phyloP scores from a whole-genome alignment of 2,113 vertebrate genomes.

The Copsychus sechellarum region DNA sequence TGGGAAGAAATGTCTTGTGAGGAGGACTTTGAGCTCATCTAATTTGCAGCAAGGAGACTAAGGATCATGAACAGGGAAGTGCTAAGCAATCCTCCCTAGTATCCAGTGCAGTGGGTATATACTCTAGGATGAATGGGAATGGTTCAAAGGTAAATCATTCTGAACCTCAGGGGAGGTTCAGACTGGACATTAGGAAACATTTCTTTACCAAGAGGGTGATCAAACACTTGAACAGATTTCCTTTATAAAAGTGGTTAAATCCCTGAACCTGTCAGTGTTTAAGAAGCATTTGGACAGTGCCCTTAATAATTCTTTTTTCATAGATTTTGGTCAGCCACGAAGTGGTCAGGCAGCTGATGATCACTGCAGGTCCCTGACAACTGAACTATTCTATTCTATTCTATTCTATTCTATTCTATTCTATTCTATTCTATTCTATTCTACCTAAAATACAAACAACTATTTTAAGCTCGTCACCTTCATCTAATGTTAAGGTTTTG shows the following conservation, averaged over 20 bases:
- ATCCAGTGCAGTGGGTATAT: background rate
- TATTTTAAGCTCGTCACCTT: background rate
- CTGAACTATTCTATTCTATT: background rate
- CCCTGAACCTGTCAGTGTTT: background rate
- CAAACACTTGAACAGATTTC: background rate
- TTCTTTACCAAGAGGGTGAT: background rate
- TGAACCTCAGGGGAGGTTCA: background rate
- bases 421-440: background rate
- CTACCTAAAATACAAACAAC: background rate
- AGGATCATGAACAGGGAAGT: background rate
- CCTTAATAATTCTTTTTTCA: background rate
- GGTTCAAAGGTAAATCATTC: background rate
- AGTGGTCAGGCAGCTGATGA: background rate
- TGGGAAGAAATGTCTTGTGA: background rate
- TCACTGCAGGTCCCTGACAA: background rate
- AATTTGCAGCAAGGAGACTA: background rate
- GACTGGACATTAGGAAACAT: background rate
- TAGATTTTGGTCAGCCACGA: background rate
- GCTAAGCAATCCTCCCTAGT: background rate
- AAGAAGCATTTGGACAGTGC: background rate
- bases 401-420: background rate
- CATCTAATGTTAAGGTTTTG: background rate
- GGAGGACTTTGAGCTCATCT: background rate
- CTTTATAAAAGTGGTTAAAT: background rate
- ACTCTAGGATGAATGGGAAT: background rate